Evolutionary conservation across 2,113 vertebrate genomes (phyloP), one percentile per base, ranked within the genome.

Genomic region (Anolis carolinensis): DNA sequence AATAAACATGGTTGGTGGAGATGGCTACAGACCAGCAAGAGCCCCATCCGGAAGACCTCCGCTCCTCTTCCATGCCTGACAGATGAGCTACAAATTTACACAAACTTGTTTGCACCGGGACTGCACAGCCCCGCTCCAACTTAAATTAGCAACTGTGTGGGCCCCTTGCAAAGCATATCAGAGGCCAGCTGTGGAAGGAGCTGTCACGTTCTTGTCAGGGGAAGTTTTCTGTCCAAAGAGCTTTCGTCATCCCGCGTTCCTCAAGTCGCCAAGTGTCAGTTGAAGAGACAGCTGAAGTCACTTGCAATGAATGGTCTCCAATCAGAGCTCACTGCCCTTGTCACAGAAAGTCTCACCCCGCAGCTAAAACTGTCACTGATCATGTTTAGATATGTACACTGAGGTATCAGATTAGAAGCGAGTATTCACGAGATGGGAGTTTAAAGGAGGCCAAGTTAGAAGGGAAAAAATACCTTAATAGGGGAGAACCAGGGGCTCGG

Each of bases 201-300:
- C 97, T 98, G 97, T 98, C 98, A 98, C 96, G 97, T 97, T 97
- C 96, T 98, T 97, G 96, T 98, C 98, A 98, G 97, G 89, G 95
- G 97, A 98, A 98, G 96, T 98, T 98, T 98, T 97, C 97, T 97
- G 97, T 98, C 97, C 97, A 97, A 97, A 98, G 96, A 97, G 97
- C 97, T 97, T 97, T 97, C 95, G 95, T 97, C 97, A 98, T 95
- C 94, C 82, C 93, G 96, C 95, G 95, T 97, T 95, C 93, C 96
- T 97, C 96, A 96, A 96, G 97, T 97, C 98, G 97, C 97, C 96
- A 97, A 96, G 97, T 98, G 98, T 98, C 98, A 99, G 97, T 97
- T 95, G 96, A 96, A 97, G 96, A 98, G 97, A 98, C 97, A 98
- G 98, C 97, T 97, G 97, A 96, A 98, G 97, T 97, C 97, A 97